Base-by-base conservation (phyloP, 2,888 invertebrate genomes). In the Leuctra nigra region DNA sequence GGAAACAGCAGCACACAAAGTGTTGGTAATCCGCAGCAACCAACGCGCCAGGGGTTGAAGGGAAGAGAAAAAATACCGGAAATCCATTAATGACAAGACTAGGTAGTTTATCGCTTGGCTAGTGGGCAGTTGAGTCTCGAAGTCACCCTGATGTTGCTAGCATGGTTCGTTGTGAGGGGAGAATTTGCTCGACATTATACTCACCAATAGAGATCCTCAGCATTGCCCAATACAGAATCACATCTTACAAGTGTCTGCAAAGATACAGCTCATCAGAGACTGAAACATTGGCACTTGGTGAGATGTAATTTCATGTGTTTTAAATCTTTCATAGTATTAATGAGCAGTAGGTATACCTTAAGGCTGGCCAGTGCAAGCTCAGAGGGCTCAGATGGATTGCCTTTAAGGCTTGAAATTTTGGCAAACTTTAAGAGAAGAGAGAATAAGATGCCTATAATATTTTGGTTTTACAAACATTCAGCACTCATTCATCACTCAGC, bases 1-100 rank as follows among this genome's bases (percentile, higher is more conserved):
- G 66, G 73, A 76, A 68, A 74, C 73, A 74, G 74, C 72, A n/a
- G n/a, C n/a, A n/a, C n/a, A n/a, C n/a, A 63, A 63, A 64, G 58
- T 61, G 62, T 60, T 59, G 63, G 58, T 60, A 63, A 59, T 61
- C 61, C 55, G 59, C 60, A 54, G 61, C 57, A 61, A 58, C 56
- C 20, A 50, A 35, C 55, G 61, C 50, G 50, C 56, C 59, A 59
- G 61, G 68, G 69, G 69, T 67, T 68, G 67, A 67, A 66, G 58
- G 57, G 66, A 68, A 65, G 68, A 67, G 66, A 66, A 72, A 73
- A 73, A 66, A 72, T 61, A 64, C 57, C 57, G 53, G 58, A 59
- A 57, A 54, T 41, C 70, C 69, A 74, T 74, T 74, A 74, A 72
- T 73, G 62, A 64, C 39, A 29, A 50, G 33, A 56, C 39, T 23